Conservation (phyloP, 2,113 vertebrate genomes). For the Axis porcinus region DNA sequence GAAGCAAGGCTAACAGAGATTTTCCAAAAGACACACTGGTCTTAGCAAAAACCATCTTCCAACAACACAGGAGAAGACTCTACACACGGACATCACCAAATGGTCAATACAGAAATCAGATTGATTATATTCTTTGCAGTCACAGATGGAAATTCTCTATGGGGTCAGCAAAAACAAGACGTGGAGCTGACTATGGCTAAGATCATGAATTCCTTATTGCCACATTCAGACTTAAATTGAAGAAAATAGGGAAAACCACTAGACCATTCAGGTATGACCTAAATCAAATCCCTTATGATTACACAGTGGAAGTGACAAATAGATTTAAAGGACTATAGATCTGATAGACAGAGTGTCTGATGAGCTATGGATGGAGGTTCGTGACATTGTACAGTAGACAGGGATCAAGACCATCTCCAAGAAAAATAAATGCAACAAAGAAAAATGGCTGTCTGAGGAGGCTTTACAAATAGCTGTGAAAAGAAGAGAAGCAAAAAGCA, state of each 20-base stretch:
- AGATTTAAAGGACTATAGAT: neutral
- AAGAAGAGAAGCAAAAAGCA: rapidly evolving
- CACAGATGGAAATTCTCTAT: neutral
- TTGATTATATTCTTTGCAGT: neutral
- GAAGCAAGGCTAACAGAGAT: neutral
- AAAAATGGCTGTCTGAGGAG: neutral
- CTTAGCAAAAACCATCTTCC: neutral
- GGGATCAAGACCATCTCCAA: neutral
- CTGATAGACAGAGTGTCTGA: neutral
- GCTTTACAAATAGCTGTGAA: neutral
- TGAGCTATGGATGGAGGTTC: neutral
- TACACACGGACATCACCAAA: neutral
- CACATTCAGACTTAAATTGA: neutral
- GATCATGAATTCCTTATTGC: neutral
- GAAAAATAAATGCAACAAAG: neutral
- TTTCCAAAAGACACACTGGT: neutral
- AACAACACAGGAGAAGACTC: neutral
- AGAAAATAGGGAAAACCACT: neutral
- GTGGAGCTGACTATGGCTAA: neutral
- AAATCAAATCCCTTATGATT: neutral
- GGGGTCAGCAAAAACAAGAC: neutral
- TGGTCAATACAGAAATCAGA: neutral
- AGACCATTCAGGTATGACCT: neutral
- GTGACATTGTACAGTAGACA: neutral
- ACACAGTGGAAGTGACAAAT: neutral